Conservation (phyloP, 2,113 vertebrate genomes). For the Gadus chalcogrammus region DNA sequence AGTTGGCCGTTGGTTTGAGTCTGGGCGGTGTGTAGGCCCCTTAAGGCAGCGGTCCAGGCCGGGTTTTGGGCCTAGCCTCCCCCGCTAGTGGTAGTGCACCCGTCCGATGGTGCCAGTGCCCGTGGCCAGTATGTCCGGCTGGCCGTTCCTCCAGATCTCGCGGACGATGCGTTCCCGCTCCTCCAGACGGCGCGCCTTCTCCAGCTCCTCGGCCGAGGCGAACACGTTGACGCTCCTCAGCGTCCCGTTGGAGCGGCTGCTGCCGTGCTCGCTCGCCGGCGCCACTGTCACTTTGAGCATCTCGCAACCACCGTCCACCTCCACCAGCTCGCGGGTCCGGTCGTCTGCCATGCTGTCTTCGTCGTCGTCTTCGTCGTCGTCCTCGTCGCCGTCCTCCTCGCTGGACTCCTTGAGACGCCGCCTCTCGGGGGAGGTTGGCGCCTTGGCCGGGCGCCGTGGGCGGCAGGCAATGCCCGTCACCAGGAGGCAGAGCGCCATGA, state of each 20-base stretch:
- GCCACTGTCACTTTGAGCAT: slow-evolving; percentile 45
- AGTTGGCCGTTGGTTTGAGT: no score
- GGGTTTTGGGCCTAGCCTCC: no score
- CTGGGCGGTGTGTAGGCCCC: no score
- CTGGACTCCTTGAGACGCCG: slow-evolving; percentile 71
- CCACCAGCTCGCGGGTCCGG: not conserved
- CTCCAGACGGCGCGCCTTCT: slow-evolving; percentile 89
- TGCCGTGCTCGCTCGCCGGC: slow-evolving; percentile 52
- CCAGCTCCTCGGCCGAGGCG: slow-evolving; percentile 89
- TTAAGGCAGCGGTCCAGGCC: no score
- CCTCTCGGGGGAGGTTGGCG: slow-evolving; percentile 45
- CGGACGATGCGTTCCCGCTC: slow-evolving; percentile 90
- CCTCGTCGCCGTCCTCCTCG: slow-evolving; percentile 59
- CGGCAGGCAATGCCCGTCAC: slow-evolving; percentile 83
- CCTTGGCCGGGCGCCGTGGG: slow-evolving; percentile 26
- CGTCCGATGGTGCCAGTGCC: slow-evolving; percentile 82
- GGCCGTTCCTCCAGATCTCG: slow-evolving; percentile 97
- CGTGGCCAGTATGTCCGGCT: slow-evolving; percentile 86
- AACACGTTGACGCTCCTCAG: slow-evolving; percentile 85
- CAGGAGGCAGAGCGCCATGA: slow-evolving; percentile 88
- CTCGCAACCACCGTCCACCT: slow-evolving; percentile 51
- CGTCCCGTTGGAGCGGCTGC: slow-evolving; percentile 72
- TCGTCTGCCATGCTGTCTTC: slow-evolving; percentile 39
- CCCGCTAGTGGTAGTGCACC: slow-evolving; percentile 82
- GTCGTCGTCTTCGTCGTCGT: slow-evolving; percentile 66